phyloP scores from a whole-genome alignment of 2,888 invertebrate genomes.

The Eubasilissa splendida region DNA sequence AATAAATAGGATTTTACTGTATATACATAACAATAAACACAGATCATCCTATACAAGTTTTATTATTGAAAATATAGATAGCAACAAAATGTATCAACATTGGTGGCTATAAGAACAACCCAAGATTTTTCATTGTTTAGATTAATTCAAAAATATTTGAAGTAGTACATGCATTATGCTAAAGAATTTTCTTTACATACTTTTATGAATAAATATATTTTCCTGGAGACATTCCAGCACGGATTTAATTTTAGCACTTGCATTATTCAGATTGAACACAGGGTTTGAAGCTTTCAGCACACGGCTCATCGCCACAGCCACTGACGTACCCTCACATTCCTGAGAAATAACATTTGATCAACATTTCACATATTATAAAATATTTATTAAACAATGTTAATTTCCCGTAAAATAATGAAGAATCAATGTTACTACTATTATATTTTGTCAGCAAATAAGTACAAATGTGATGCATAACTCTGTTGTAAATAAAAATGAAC shows the following conservation, averaged over 20 bases:
- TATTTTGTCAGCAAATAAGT: background rate
- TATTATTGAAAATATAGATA: too few relatives aligned
- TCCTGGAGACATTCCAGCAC: constrained; percentile 74
- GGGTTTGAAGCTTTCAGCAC: constrained; percentile 81
- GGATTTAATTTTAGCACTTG: constrained; percentile 80
- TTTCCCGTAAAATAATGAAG: too few relatives aligned
- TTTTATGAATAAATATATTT: constrained; percentile 68
- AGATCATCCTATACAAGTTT: too few relatives aligned
- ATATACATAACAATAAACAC: too few relatives aligned
- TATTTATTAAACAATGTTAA: too few relatives aligned
- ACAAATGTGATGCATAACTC: background rate
- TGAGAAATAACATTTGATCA: background rate
- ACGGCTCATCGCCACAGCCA: constrained; percentile 74
- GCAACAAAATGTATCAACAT: too few relatives aligned
- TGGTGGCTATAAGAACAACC: too few relatives aligned
- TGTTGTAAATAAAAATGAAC: background rate
- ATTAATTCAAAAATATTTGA: too few relatives aligned
- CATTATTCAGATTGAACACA: constrained; percentile 74
- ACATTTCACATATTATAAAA: too few relatives aligned
- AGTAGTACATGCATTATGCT: too few relatives aligned
- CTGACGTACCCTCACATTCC: constrained; percentile 67
- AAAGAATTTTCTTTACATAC: constrained; percentile 59
- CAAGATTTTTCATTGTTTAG: too few relatives aligned
- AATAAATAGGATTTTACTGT: too few relatives aligned
- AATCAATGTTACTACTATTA: background rate